These are phyloP conservation scores for Mesaphorura yosii DNA, from an alignment of 1,140 invertebrate genomes.

Conservation along the genomic window DNA sequence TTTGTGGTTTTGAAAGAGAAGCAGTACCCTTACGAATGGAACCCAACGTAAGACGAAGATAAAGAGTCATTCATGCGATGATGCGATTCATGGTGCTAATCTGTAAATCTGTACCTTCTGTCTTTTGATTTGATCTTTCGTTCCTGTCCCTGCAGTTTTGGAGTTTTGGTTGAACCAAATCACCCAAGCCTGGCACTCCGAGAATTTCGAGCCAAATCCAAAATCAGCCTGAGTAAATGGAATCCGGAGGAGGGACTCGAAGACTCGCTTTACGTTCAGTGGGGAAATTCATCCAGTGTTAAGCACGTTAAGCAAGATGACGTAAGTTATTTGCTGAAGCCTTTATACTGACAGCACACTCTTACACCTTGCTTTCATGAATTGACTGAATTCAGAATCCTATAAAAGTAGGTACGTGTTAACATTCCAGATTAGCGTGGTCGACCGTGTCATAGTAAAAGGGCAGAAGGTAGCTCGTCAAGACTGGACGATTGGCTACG, in stretches of 20 bases:
- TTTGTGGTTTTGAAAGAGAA: neutral
- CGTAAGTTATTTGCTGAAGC: no score
- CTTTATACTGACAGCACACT: no score
- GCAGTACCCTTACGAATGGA: neutral
- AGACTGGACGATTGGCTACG: conserved; percentile 9
- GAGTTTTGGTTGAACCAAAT: neutral
- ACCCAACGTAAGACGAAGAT: no score
- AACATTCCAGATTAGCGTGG: conserved; percentile 6
- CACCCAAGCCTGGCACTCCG: neutral
- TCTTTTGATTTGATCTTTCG: neutral
- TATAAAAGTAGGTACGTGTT: neutral
- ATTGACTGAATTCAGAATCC: neutral
- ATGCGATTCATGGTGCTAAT: neutral
- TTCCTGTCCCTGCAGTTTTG: neutral
- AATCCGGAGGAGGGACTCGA: neutral
- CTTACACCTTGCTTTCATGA: no score
- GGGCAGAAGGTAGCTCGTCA: conserved; percentile 13
- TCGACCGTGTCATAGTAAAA: conserved; percentile 19
- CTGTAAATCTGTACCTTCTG: neutral
- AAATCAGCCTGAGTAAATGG: neutral
- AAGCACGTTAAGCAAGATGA: no score
- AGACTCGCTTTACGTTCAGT: neutral
- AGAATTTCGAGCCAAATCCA: neutral
- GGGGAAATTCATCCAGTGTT: neutral
- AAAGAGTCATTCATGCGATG: neutral